These are phyloP conservation scores for Phrynocephalus forsythii DNA, from an alignment of 2,797 vertebrate genomes.

Conservation along the genomic window DNA sequence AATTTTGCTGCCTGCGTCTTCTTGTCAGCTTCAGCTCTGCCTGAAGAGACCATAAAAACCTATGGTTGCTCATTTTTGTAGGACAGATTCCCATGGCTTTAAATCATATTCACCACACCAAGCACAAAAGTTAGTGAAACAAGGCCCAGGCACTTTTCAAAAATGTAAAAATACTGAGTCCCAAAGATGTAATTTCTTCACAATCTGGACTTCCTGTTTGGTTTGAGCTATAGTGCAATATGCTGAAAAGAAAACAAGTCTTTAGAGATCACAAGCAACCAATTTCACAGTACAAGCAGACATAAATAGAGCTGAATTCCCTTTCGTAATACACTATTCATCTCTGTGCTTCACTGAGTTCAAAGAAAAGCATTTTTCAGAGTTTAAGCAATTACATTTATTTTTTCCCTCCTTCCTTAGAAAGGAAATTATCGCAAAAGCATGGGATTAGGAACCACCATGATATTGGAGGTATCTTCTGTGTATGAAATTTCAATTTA, in stretches of 20 bases:
- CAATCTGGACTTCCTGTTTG: slow-evolving; percentile 49
- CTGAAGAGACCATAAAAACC: neutral
- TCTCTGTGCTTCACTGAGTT: slow-evolving; percentile 78
- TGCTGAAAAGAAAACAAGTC: slow-evolving; percentile 68
- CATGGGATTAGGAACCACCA: slow-evolving; percentile 71
- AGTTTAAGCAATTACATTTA: slow-evolving; percentile 80
- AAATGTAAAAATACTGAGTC: slow-evolving; percentile 23
- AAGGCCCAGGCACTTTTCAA: slow-evolving; percentile 36
- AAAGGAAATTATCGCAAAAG: slow-evolving; percentile 75
- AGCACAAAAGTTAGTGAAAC: slow-evolving; percentile 41
- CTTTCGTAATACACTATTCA: slow-evolving; percentile 80
- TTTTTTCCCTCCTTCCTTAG: slow-evolving; percentile 67
- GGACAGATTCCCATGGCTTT: slow-evolving; percentile 41
- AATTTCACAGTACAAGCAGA: slow-evolving; percentile 80
- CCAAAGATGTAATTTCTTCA: slow-evolving; percentile 53
- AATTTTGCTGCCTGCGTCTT: neutral
- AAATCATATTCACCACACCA: slow-evolving; percentile 28
- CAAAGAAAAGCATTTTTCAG: slow-evolving; percentile 80
- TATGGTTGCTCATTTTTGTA: neutral
- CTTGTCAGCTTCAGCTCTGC: neutral
- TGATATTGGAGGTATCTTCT: slow-evolving; percentile 66
- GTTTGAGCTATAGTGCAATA: slow-evolving; percentile 52
- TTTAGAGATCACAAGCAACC: slow-evolving; percentile 76
- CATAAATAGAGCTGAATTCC: slow-evolving; percentile 80
- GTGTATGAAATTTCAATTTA: slow-evolving; percentile 80